Conservation (phyloP, 2,797 vertebrate genomes). For the Falco naumanni region DNA sequence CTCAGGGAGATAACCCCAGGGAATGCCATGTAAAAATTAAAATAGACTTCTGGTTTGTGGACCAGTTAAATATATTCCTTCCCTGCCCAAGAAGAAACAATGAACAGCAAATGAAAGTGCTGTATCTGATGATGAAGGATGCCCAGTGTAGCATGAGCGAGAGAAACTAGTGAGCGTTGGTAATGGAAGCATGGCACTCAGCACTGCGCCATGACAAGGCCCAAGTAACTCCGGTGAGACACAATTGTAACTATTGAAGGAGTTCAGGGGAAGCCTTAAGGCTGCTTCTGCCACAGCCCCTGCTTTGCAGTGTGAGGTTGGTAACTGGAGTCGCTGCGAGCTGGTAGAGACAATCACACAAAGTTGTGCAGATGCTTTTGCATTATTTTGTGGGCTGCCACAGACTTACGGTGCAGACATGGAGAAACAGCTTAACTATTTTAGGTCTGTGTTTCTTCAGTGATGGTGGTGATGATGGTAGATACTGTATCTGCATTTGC, state of each 20-base stretch:
- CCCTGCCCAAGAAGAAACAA: not conserved
- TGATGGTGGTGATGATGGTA: rapidly evolving
- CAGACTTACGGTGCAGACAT: not conserved
- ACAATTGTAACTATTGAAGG: not conserved
- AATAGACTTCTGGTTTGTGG: not conserved
- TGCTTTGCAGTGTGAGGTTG: not conserved
- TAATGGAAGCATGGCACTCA: rapidly evolving
- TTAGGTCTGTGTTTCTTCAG: not conserved
- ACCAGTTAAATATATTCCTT: not conserved
- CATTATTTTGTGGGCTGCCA: not conserved
- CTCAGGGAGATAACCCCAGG: not conserved
- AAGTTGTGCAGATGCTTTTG: not conserved
- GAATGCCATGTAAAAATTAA: not conserved
- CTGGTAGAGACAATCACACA: no score
- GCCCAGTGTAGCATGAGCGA: rapidly evolving
- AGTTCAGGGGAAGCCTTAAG: not conserved
- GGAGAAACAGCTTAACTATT: rapidly evolving
- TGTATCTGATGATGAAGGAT: not conserved
- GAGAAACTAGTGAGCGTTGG: not conserved
- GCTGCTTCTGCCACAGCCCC: not conserved
- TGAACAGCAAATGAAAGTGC: not conserved
- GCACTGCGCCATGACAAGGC: rapidly evolving
- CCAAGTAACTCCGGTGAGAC: not conserved
- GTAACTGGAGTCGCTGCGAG: not conserved
- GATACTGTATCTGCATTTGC: not conserved